These are phyloP conservation scores for Papilio helenus DNA, from an alignment of 1,140 invertebrate species.

Conservation along the genomic window DNA sequence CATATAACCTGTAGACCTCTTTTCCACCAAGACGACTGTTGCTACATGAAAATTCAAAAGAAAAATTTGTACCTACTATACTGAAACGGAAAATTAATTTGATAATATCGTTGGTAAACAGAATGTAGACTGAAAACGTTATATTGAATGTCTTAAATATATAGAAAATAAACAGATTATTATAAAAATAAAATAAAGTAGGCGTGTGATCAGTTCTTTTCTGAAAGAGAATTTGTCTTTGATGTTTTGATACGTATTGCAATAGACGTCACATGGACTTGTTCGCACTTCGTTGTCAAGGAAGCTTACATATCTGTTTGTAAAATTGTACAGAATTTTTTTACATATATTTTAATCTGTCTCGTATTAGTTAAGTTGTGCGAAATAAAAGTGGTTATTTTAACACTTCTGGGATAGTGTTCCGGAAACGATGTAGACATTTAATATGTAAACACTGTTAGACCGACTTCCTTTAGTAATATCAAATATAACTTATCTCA, in stretches of 20 bases:
- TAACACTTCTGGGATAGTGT: neutral
- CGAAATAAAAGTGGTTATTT: neutral
- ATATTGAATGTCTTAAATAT: conserved; percentile 16
- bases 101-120: neutral
- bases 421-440: neutral
- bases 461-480: neutral
- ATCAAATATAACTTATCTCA: neutral
- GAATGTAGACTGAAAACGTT: neutral
- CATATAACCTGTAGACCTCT: no score
- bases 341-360: conserved; percentile 13
- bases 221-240: conserved; percentile 35
- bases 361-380: conserved; percentile 6
- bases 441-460: neutral
- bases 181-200: conserved; percentile 24
- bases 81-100: neutral
- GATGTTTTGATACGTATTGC: conserved; percentile 28
- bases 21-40: no score
- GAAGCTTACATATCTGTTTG: conserved; percentile 13
- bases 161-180: conserved; percentile 29
- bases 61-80: no score
- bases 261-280: conserved; percentile 16
- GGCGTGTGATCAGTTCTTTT: conserved; percentile 34
- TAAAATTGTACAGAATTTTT: neutral
- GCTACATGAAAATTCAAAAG: no score
- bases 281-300: conserved; percentile 33